Conservation (phyloP, 1,140 invertebrate species). For the Lepidurus packardi region DNA sequence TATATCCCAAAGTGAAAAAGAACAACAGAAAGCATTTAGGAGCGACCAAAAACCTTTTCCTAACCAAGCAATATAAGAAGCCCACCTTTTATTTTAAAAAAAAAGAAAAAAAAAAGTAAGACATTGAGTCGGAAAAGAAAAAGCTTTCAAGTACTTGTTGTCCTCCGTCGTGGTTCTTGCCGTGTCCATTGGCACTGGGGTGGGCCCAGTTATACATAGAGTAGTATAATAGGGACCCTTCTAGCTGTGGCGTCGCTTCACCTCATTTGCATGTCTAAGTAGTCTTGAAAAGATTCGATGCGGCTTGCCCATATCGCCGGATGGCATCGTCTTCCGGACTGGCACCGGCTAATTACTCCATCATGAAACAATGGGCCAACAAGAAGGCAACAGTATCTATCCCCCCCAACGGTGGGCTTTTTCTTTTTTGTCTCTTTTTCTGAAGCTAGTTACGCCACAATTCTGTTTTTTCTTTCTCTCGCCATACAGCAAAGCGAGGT, state of each 20-base stretch:
- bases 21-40: neutral
- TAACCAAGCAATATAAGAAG: neutral
- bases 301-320: neutral
- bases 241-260: neutral
- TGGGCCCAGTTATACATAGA: neutral
- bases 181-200: neutral
- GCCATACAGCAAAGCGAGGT: neutral
- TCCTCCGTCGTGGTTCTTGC: neutral
- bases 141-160: conserved; percentile 9
- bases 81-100: neutral
- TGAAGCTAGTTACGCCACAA: neutral
- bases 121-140: neutral
- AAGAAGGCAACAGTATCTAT: neutral
- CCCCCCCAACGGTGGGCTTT: neutral
- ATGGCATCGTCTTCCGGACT: conserved; percentile 20
- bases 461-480: neutral
- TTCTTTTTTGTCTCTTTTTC: neutral
- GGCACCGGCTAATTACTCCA: conserved; percentile 13
- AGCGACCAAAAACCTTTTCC: neutral
- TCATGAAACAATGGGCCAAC: neutral
- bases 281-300: neutral
- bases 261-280: conserved; percentile 14
- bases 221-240: neutral
- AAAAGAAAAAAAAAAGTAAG: neutral
- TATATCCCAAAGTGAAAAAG: neutral